phyloP scores from a whole-genome alignment of 2,888 invertebrate genomes.

The Teinopalpus imperialis region DNA sequence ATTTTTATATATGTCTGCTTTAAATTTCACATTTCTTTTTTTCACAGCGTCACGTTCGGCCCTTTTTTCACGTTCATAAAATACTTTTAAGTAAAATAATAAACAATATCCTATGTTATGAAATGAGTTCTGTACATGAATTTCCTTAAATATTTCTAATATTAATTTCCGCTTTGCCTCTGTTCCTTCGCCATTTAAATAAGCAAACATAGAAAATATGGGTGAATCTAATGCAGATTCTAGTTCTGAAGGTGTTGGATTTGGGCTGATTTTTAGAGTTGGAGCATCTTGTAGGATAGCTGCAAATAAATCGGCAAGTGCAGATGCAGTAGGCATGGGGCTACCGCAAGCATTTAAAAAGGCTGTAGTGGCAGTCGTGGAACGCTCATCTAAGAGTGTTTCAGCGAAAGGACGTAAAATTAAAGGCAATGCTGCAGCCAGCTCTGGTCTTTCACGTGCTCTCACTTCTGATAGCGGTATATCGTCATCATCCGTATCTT shows the following conservation, averaged over 20 bases:
- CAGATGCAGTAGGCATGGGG: constrained; percentile 64
- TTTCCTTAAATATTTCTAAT: constrained; percentile 90
- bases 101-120: constrained; percentile 92
- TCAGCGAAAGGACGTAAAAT: constrained; percentile 69
- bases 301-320: constrained; percentile 69
- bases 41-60: constrained; percentile 73
- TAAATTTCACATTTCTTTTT: constrained; percentile 85
- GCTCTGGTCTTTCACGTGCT: constrained; percentile 83
- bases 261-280: constrained; percentile 72
- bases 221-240: constrained; percentile 89
- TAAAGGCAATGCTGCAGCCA: constrained; percentile 71
- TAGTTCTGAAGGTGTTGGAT: constrained; percentile 76
- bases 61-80: constrained; percentile 79
- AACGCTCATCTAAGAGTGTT: constrained; percentile 70
- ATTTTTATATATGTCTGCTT: constrained; percentile 93
- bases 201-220: constrained; percentile 93
- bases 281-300: constrained; percentile 76
- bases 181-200: constrained; percentile 84
- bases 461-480: constrained; percentile 89
- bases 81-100: constrained; percentile 93
- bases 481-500: constrained; percentile 88
- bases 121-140: constrained; percentile 84
- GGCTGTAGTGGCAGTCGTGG: constrained; percentile 59
- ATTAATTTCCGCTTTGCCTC: constrained; percentile 91
- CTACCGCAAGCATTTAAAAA: constrained; percentile 60